These are phyloP conservation scores for Otolemur garnettii DNA, from an alignment of 2,113 vertebrate genomes.

Conservation along the genomic window DNA sequence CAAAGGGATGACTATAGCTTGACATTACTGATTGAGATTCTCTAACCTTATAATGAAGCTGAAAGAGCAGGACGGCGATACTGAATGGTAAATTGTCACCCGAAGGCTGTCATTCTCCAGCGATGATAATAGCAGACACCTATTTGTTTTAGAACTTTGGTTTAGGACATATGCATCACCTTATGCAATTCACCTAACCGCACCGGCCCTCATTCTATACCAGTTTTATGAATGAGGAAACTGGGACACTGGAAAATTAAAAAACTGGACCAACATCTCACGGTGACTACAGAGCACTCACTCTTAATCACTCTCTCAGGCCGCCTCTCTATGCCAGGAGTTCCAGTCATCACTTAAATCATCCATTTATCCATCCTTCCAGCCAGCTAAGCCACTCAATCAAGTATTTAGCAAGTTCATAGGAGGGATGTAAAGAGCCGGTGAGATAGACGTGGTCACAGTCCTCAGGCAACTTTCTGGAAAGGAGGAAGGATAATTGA, in stretches of 20 bases:
- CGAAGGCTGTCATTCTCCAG: background rate
- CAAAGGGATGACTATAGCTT: background rate
- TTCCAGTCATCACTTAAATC: background rate
- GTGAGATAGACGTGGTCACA: background rate
- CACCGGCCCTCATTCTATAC: background rate
- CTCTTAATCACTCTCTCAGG: background rate
- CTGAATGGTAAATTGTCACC: background rate
- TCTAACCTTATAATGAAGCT: conserved; percentile 1
- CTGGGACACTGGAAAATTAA: background rate
- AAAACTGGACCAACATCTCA: background rate
- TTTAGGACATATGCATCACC: background rate
- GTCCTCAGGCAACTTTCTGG: background rate
- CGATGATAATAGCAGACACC: background rate
- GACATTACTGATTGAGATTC: background rate
- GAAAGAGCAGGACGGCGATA: background rate
- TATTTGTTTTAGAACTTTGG: conserved; percentile 28
- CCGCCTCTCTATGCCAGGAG: background rate
- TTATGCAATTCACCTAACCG: background rate
- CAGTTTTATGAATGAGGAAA: conserved; percentile 39
- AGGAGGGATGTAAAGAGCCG: background rate
- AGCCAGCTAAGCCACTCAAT: background rate
- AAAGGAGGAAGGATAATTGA: background rate
- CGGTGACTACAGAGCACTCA: background rate
- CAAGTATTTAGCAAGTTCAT: background rate
- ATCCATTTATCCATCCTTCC: background rate